phyloP scores from a whole-genome alignment of 2,797 vertebrate species.

The Corythornis leucogaster region DNA sequence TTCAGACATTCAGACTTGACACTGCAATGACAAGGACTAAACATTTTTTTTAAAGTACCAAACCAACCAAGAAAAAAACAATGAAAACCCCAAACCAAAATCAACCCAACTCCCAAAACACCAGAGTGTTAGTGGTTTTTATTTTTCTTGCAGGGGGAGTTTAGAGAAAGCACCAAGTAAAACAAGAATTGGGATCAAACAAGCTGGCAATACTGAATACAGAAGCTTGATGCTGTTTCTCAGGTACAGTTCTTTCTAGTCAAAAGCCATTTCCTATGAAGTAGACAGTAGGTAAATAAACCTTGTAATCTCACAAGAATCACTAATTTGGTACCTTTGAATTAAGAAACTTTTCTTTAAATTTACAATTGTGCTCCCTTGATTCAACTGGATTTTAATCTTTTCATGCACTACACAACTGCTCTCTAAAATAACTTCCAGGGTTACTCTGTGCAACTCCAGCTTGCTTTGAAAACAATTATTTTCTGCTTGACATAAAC shows the following conservation, averaged over 20 bases:
- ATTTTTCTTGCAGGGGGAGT: not conserved
- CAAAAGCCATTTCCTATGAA: not conserved
- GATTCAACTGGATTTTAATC: no score
- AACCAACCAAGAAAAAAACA: not conserved
- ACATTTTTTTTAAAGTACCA: no score
- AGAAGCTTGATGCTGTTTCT: not conserved
- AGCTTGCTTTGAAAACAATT: not conserved
- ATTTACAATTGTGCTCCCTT: not conserved
- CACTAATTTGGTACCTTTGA: not conserved
- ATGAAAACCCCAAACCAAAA: not conserved
- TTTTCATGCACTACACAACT: not conserved
- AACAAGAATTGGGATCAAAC: not conserved
- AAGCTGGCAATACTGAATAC: not conserved
- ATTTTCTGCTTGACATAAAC: not conserved
- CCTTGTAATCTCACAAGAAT: not conserved
- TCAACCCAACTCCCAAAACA: not conserved
- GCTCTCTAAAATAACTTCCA: not conserved
- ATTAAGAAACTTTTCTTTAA: no score
- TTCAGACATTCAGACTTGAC: not conserved
- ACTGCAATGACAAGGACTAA: not conserved
- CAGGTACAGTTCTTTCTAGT: no score
- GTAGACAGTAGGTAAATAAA: not conserved
- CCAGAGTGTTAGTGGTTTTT: not conserved
- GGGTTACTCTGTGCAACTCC: not conserved
- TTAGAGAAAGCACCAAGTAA: not conserved